Conservation (phyloP, 1,140 invertebrate species). For the Epicauta chinensis region DNA sequence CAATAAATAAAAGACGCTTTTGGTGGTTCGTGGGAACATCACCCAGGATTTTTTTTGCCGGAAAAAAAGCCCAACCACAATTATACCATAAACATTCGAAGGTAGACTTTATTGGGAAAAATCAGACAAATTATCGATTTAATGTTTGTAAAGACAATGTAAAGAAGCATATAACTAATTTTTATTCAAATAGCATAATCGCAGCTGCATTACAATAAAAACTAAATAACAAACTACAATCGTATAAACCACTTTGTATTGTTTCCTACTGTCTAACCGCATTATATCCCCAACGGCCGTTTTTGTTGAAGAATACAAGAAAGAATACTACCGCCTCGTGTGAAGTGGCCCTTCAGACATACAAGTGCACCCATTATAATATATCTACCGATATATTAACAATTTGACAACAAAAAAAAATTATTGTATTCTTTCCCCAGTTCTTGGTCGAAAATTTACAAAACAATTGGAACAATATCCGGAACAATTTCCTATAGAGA, state of each 20-base stretch:
- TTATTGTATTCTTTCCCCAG: conserved; percentile 21
- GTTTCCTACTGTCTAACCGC: conserved; percentile 27
- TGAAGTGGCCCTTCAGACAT: conserved; percentile 13
- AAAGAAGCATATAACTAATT: conserved; percentile 12
- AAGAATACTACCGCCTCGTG: conserved; percentile 17
- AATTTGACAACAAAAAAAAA: conserved; percentile 27
- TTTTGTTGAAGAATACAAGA: conserved; percentile 20
- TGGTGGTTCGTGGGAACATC: conserved; percentile 21
- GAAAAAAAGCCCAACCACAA: no score
- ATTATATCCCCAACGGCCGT: conserved; percentile 20
- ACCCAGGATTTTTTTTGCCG: background rate
- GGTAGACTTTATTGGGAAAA: no score
- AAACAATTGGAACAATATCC: background rate
- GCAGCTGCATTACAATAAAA: conserved; percentile 21
- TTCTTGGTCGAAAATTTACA: no score
- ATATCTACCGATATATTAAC: conserved; percentile 27
- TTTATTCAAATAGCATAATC: conserved; percentile 14
- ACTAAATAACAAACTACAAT: conserved; percentile 15
- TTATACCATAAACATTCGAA: no score
- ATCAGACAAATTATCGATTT: no score
- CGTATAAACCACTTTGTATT: conserved; percentile 25
- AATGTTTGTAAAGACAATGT: no score
- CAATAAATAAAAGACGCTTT: conserved; percentile 28
- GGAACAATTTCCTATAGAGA: conserved; percentile 19
- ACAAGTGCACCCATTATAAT: conserved; percentile 23